Evolutionary conservation across 2,113 vertebrate genomes (phyloP).

Genomic region (Phainopepla nitens): DNA sequence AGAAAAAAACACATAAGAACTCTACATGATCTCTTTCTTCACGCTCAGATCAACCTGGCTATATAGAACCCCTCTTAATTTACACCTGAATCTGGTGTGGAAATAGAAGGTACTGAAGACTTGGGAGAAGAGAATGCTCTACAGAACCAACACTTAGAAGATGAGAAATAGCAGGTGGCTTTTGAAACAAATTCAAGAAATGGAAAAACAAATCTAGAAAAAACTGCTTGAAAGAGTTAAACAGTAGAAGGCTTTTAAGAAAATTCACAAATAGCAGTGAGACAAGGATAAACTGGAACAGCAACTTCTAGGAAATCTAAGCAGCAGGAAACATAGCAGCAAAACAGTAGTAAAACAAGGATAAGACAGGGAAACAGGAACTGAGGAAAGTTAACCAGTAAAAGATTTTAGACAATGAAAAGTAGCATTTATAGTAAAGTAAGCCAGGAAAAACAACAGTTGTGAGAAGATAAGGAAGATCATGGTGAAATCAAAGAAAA

Average conservation of each 20-base stretch:
- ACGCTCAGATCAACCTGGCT: neutral
- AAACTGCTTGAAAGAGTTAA: constrained; percentile 15
- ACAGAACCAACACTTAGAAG: neutral
- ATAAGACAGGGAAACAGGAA: constrained; percentile 15
- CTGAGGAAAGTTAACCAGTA: neutral
- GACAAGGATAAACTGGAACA: constrained; percentile 22
- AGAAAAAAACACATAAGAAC: neutral
- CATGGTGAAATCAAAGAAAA: constrained; percentile 35
- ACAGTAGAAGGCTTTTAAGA: constrained; percentile 38
- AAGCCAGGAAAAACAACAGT: constrained; percentile 6
- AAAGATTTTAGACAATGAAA: constrained; percentile 15
- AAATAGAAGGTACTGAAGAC: neutral
- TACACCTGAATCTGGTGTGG: neutral
- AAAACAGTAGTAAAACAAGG: constrained; percentile 26
- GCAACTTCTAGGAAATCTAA: constrained; percentile 32
- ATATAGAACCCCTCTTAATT: neutral
- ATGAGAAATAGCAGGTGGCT: neutral
- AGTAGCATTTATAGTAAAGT: neutral
- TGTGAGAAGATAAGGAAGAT: constrained; percentile 31
- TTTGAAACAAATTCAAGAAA: constrained; percentile 21
- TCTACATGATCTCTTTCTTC: neutral
- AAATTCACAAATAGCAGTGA: constrained; percentile 12
- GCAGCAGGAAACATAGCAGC: neutral
- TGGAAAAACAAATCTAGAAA: constrained; percentile 3
- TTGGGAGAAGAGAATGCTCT: neutral